These are phyloP conservation scores for Chironomus tentans DNA, from an alignment of 2,888 invertebrate species.

Conservation along the genomic window DNA sequence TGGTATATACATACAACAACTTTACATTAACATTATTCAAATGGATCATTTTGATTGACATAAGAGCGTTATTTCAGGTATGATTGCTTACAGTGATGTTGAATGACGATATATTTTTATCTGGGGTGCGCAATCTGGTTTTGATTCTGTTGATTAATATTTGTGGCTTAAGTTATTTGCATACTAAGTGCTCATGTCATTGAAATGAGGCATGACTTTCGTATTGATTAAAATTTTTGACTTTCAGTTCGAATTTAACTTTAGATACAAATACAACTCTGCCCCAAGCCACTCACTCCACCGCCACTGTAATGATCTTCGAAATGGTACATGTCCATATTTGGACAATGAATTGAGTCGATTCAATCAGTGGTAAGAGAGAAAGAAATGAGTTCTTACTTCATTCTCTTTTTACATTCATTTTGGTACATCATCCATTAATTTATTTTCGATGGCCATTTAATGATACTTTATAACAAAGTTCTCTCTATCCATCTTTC, in stretches of 20 bases:
- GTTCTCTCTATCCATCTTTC: neutral
- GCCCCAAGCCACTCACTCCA: too few species aligned
- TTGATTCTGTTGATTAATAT: too few species aligned
- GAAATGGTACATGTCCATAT: neutral
- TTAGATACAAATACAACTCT: too few species aligned
- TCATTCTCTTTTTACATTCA: neutral
- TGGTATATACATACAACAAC: neutral
- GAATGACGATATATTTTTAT: neutral
- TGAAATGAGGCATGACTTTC: too few species aligned
- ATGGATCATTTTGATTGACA: conserved; percentile 16
- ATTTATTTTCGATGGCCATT: conserved; percentile 11
- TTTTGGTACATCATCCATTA: neutral
- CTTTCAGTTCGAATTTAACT: too few species aligned
- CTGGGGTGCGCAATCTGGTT: neutral
- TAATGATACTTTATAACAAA: neutral
- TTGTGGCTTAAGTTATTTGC: too few species aligned
- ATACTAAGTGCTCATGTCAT: too few species aligned
- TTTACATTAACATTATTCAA: neutral
- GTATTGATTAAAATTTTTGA: too few species aligned
- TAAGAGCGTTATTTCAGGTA: neutral
- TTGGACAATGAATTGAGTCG: conserved; percentile 5
- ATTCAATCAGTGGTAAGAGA: conserved; percentile 5
- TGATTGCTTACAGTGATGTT: neutral
- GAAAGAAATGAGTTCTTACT: neutral
- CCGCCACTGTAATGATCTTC: neutral